These are phyloP conservation scores for Pterostichus niger DNA, from an alignment of 2,888 invertebrate species.

Conservation along the genomic window DNA sequence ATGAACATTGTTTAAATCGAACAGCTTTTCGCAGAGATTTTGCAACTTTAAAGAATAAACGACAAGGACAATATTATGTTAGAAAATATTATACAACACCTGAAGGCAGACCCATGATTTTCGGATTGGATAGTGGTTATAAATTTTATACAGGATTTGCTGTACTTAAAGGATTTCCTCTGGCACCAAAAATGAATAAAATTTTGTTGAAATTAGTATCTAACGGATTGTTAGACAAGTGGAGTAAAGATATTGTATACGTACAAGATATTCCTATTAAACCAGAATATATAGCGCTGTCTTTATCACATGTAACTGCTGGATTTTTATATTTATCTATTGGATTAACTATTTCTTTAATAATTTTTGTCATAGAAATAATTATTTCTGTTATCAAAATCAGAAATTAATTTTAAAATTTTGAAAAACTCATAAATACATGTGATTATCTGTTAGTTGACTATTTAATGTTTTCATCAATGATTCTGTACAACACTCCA, in stretches of 20 bases:
- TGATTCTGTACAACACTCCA: too few relatives aligned
- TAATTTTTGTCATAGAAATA: neutral
- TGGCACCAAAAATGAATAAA: neutral
- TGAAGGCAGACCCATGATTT: neutral
- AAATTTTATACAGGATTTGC: slow-evolving; percentile 6
- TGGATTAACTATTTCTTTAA: neutral
- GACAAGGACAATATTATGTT: slow-evolving; percentile 68
- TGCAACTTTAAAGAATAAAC: slow-evolving; percentile 68
- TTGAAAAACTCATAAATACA: too few relatives aligned
- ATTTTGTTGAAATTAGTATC: neutral
- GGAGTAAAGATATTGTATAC: neutral
- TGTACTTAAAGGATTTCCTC: slow-evolving; percentile 38
- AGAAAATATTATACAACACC: slow-evolving; percentile 32
- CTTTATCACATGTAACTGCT: neutral
- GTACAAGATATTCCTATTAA: neutral
- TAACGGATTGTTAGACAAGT: slow-evolving; percentile 2
- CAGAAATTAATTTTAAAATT: too few relatives aligned
- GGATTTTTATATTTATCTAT: neutral
- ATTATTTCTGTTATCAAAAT: neutral
- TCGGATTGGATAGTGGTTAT: neutral
- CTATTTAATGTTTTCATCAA: too few relatives aligned
- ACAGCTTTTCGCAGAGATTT: slow-evolving; percentile 69
- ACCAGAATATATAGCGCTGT: neutral
- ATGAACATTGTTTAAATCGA: slow-evolving; percentile 62
- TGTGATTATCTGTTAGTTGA: too few relatives aligned